Percentiles rank a stretch among this genome's conserved stretches.
phyloP scores from a whole-genome alignment of 2,113 vertebrate genomes.

The Haemorhous mexicanus region DNA sequence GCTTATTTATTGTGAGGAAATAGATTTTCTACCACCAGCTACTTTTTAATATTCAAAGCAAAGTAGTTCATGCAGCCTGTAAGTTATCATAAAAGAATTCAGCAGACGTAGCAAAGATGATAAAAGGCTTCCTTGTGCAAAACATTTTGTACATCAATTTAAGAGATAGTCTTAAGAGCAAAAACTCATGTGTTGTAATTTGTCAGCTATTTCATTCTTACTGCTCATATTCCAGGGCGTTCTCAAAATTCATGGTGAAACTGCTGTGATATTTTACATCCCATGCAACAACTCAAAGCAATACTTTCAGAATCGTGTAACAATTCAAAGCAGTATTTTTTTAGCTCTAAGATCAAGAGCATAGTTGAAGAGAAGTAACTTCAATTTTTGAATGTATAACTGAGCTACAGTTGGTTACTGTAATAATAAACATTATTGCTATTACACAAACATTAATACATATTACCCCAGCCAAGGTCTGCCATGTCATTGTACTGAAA shows the following conservation, averaged over 20 bases:
- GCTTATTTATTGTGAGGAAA: neutral
- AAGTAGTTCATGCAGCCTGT: neutral
- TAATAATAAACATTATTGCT: neutral
- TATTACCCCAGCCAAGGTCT: neutral
- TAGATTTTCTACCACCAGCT: neutral
- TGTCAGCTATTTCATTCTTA: neutral
- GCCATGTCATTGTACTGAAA: neutral
- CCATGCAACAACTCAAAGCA: neutral
- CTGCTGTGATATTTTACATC: neutral
- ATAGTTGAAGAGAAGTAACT: neutral
- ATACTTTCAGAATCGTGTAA: neutral
- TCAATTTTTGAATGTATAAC: neutral
- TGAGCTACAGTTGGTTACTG: neutral
- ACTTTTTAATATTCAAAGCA: slow-evolving; percentile 43
- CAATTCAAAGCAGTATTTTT: neutral
- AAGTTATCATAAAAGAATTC: neutral
- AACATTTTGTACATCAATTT: neutral
- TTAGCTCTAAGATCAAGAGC: neutral
- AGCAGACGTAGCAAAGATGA: neutral
- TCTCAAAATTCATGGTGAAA: neutral
- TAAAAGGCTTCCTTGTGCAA: slow-evolving; percentile 5
- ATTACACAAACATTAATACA: neutral
- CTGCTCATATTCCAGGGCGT: neutral
- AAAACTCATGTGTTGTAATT: neutral
- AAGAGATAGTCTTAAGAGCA: neutral